Conservation (phyloP, 2,888 invertebrate genomes). For the Thereva nobilitata region DNA sequence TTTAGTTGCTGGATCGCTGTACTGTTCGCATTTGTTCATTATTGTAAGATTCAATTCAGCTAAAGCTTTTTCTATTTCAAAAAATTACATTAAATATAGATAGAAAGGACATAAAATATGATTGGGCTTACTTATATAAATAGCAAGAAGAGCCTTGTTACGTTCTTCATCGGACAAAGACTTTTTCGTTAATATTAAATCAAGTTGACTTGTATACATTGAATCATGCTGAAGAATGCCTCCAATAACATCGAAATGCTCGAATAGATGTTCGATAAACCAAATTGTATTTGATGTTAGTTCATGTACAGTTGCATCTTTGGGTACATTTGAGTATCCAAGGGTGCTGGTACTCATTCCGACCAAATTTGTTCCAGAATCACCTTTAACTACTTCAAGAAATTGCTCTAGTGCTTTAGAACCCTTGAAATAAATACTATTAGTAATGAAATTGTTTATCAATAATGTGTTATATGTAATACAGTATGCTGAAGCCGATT, state of each 20-base stretch:
- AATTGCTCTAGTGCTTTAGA: conserved; percentile 90
- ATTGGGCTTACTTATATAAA: conserved; percentile 74
- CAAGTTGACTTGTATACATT: conserved; percentile 61
- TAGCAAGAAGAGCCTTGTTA: conserved; percentile 71
- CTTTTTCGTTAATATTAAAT: conserved; percentile 60
- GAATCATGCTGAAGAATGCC: conserved; percentile 67
- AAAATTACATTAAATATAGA: conserved; percentile 12
- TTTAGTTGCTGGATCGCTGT: conserved; percentile 81
- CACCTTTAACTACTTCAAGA: conserved; percentile 81
- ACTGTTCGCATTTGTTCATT: conserved; percentile 88
- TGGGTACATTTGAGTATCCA: conserved; percentile 63
- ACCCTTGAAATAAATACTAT: conserved; percentile 64
- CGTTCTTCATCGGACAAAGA: conserved; percentile 60
- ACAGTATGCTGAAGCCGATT: conserved; percentile 76
- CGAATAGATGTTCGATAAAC: conserved; percentile 83
- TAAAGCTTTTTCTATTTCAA: conserved; percentile 76
- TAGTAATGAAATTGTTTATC: conserved; percentile 9
- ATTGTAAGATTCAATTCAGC: conserved; percentile 89
- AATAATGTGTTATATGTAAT: conserved; percentile 43
- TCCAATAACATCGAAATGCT: conserved; percentile 74
- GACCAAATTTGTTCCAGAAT: conserved; percentile 73
- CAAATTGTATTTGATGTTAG: conserved; percentile 92
- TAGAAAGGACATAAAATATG: neutral
- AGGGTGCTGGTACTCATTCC: conserved; percentile 54
- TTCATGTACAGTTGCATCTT: conserved; percentile 98